Evolutionary conservation across 2,797 vertebrate species (phyloP).

Genomic region (Sphaeramia orbicularis): DNA sequence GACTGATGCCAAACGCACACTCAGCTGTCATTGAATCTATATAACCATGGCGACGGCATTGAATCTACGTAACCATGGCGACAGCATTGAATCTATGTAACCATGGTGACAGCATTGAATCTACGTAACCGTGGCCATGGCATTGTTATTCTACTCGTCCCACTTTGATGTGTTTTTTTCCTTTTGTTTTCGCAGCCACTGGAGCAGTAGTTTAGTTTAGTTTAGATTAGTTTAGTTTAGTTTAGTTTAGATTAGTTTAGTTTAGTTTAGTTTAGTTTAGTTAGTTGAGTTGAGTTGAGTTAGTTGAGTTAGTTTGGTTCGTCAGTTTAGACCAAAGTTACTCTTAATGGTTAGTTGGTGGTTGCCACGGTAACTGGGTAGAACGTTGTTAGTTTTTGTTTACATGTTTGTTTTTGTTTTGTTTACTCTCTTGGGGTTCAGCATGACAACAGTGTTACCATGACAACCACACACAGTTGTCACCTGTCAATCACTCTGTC

Average conservation of each 20-base stretch:
- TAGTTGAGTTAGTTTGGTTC: neutral
- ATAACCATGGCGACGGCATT: too few species aligned
- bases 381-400: conserved; percentile 21
- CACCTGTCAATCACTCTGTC: conserved; percentile 25
- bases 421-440: conserved; percentile 11
- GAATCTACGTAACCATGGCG: too few species aligned
- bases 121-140: conserved; percentile 6
- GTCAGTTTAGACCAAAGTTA: neutral
- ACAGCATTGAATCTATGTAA: too few species aligned
- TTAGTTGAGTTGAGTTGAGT: neutral
- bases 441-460: conserved; percentile 8
- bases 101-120: neutral
- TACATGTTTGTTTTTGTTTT: conserved; percentile 28
- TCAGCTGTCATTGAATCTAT: too few species aligned
- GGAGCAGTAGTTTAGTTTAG: too few species aligned
- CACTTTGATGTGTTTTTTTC: neutral
- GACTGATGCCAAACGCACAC: too few species aligned
- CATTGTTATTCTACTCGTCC: neutral
- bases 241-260: too few species aligned
- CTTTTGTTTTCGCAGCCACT: neutral
- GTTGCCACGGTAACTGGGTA: neutral
- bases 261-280: too few species aligned
- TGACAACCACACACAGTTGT: conserved; percentile 7
- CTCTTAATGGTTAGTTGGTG: too few species aligned
- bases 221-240: too few species aligned